Evolutionary conservation across 2,797 vertebrate species (phyloP).

Genomic region (Chelmon rostratus): DNA sequence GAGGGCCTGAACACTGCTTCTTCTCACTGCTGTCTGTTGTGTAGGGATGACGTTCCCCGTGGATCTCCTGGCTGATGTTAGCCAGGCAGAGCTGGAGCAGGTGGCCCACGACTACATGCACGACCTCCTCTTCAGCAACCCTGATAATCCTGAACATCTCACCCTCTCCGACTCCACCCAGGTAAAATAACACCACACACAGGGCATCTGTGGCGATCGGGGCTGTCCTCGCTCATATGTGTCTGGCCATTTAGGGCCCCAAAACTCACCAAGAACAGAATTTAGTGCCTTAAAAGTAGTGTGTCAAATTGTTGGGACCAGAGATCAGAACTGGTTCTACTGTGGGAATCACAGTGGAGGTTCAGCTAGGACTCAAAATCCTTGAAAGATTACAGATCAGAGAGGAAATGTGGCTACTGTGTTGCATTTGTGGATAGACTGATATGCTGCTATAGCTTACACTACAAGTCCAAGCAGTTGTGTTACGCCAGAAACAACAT

Average conservation of each 20-base stretch:
- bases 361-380: neutral
- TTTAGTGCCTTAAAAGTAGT: neutral
- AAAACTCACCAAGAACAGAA: neutral
- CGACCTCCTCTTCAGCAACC: slow-evolving; percentile 80
- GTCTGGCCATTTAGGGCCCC: neutral
- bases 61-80: slow-evolving; percentile 85
- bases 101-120: slow-evolving; percentile 84
- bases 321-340: neutral
- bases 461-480: neutral
- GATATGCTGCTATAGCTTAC: too few relatives aligned
- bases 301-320: neutral
- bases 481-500: neutral
- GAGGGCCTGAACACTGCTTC: neutral
- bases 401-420: neutral
- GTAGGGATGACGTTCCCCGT: slow-evolving; percentile 91
- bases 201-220: neutral
- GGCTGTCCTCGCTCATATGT: neutral
- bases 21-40: neutral
- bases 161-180: slow-evolving; percentile 77
- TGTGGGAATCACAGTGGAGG: neutral
- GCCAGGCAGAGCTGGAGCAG: slow-evolving; percentile 85
- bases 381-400: neutral
- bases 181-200: slow-evolving; percentile 77
- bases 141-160: slow-evolving; percentile 81
- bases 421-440: neutral